Percentiles rank a stretch among this genome's conserved stretches.
Conservation (phyloP, 2,113 vertebrate genomes). For the Sigmodon hispidus region DNA sequence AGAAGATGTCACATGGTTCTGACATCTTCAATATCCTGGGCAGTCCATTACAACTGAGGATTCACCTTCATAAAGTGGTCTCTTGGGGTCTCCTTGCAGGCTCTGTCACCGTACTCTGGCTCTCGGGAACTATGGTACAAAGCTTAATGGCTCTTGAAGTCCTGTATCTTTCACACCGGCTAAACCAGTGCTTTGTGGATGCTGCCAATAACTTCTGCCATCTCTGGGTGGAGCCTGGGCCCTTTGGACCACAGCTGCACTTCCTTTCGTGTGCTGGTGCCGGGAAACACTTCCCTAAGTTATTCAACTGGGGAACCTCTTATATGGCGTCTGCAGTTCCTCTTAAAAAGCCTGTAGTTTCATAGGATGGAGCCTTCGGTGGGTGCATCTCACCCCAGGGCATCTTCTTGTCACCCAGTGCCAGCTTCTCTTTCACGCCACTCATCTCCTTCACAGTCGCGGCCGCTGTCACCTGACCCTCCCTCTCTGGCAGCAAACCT, state of each 20-base stretch:
- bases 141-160: not conserved
- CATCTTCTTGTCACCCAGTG: not conserved
- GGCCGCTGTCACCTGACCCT: not conserved
- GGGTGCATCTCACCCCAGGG: not conserved
- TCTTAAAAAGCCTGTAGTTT: no score
- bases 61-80: not conserved
- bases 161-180: not conserved
- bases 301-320: not conserved
- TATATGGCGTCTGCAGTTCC: not conserved
- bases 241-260: not conserved
- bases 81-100: not conserved
- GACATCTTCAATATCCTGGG: not conserved
- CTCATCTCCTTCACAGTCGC: not conserved
- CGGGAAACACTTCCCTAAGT: not conserved
- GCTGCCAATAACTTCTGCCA: not conserved
- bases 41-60: not conserved
- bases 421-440: not conserved
- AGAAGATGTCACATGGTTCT: no score
- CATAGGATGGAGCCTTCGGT: no score
- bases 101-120: not conserved
- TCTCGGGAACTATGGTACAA: not conserved
- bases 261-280: not conserved
- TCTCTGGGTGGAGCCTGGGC: not conserved
- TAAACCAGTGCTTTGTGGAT: not conserved
- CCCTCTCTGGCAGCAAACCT: not conserved